Base-by-base conservation (phyloP, 1,140 invertebrate genomes). In the Pissodes strobi region DNA sequence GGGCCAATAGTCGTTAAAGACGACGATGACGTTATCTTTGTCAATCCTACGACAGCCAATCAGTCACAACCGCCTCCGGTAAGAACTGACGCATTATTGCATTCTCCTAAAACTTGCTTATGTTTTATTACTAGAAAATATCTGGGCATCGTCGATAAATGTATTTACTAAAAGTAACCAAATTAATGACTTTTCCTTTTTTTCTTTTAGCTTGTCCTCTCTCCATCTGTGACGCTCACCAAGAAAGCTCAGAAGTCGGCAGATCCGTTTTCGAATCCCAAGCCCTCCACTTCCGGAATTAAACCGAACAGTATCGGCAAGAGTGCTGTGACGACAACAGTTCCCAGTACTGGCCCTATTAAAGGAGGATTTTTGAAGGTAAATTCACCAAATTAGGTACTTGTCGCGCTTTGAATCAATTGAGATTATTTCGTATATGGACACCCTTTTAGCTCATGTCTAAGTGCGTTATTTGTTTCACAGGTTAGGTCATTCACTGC, bases 1-100 rank as follows among this genome's bases (percentile, higher is more conserved):
- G 49, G 57, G 10, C 64, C 63, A 15, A 58, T 65, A n/a, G 21
- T 53, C 6, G 48, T 65, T 0, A 65, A 65, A 21, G 63, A 70
- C 37, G 73, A 76, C 39, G 72, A 76, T 46, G 73, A 75, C 34
- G 73, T 76, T 8, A 74, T 76, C 27, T 57, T 74, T 46, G 69
- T 74, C 5, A 69, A 58, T 60, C 27, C 64, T 12, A 34, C 58
- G 4, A 51, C 53, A 15, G 25, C 30, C 8, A n/a, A n/a, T n/a
- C n/a, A n/a, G n/a, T 34, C 48, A 9, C 18, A 13, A 2, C 37
- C 46, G 1, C 61, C 49, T n/a, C 30, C 61, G 1, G 39, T 51
- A 57, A 63, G 51, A 39, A 2, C 19, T 21, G n/a, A 48, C 9
- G 3, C 9, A 27, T 27, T 5, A 3, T 27, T 27, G 9, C 9